Evolutionary conservation across 2,113 vertebrate species (phyloP), one percentile per base, ranked within the genome.

Genomic region (Myrmophylax atrothorax): DNA sequence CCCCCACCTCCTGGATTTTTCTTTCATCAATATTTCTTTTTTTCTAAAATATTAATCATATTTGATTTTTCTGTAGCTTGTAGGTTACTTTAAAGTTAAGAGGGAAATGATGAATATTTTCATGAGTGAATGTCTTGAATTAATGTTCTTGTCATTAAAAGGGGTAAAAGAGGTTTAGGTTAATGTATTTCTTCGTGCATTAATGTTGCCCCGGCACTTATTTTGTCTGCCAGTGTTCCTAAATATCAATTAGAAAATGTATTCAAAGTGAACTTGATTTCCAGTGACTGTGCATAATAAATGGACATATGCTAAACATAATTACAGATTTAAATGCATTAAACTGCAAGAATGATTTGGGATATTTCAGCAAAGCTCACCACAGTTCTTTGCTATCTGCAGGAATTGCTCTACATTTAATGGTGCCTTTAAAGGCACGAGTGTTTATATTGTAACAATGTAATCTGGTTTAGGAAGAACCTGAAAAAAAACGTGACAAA

Each of bases 251-350:
- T 74, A 64, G 31, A 87, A 90, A 75, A 89, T 44, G 84, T 25
- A 66, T 84, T 84, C 47, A 50, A 94, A 92, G 29, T 47, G 50
- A 84, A 77, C 13, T 47, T 93, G 64, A 78, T 82, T 96, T 92
- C 44, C 26, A 92, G 64, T 89, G 84, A 63, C 76, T 70, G 26
- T 73, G 68, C 64, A 56, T 92, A 80, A 89, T 58, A 94, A 81
- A 84, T 72, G 40, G 64, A 31, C 26, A 37, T 53, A 70, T 35
- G 35, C 47, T 70, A 84, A 93, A 72, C 47, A 37, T 89, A 91
- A 90, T 92, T 62, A 47, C 26, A 20, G 85, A 42, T 70, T 86
- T 77, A 66, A 77, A 78, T 94, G 38, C 52, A 59, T 74, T 93
- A 58, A 92, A 89, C 87, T 55, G 46, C 37, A 80, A 70, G 76